Evolutionary conservation across 2,888 invertebrate genomes (phyloP), one percentile per base, ranked within the genome.

Genomic region (Melinaea marsaeus): DNA sequence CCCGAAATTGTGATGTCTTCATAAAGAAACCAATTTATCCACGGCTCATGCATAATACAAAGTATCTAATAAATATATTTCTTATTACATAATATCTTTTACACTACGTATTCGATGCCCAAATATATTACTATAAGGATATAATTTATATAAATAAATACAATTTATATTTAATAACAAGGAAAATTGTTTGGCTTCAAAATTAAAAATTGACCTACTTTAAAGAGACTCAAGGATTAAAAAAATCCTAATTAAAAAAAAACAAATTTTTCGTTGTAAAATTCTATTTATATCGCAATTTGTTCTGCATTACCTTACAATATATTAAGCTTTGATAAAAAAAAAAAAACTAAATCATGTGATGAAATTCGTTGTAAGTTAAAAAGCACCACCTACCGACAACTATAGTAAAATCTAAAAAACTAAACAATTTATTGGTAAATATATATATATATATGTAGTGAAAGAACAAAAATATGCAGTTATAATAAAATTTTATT

Each of bases 401-500:
- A 42, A 3, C 42, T 42, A 42, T 9, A 22, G 22, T 22, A 22
- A 22, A 22, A 42, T 9, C 42, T 42, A 42, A 11, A 9, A 42
- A 42, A 42, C 2, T 42, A 42, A 42, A 42, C 7, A 4, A 37
- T 37, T 37, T 37, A 48, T 4, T 51, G 51, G 32, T 51, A 2
- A 6, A 22, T 22, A 32, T 51, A 32, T 22, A 51, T 22, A 13
- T 22, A 51, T 7, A 22, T 11, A 51, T 51, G 4, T 32, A 51
- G 22, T 51, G 32, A 51, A 51, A 51, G 51, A 51, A 51, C 51
- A 51, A 51, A 51, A 51, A 51, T 51, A 57, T 48, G 68, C 65
- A 66, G 69, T 72, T 74, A 85, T 85, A 79, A 86, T 86, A 88
- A 86, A 86, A 83, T 83, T 85, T 87, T 84, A 83, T 77, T 79